Evolutionary conservation across 2,113 vertebrate species (phyloP).

Genomic region (Felis chaus): DNA sequence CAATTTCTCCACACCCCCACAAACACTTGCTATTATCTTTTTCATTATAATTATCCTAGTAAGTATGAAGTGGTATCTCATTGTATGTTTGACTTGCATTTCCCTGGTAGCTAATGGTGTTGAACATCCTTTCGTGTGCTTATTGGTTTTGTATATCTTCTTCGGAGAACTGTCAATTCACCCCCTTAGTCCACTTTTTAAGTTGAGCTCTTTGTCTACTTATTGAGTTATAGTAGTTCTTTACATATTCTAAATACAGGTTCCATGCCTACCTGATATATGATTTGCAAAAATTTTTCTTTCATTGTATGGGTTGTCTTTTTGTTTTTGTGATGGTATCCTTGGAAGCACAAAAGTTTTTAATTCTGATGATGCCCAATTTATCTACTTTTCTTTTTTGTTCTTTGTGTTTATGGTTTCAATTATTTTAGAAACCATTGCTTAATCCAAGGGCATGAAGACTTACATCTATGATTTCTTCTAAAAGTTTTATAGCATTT

Average conservation of each 20-base stretch:
- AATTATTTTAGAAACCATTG: conserved; percentile 37
- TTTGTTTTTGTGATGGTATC: conserved; percentile 3
- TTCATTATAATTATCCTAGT: background rate
- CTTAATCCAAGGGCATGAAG: background rate
- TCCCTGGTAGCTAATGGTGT: background rate
- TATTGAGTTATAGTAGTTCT: background rate
- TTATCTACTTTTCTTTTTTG: background rate
- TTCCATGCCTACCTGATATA: background rate
- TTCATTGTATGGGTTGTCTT: background rate
- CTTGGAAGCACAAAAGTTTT: background rate
- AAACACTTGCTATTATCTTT: background rate
- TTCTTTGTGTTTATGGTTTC: background rate
- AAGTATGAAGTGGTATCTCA: background rate
- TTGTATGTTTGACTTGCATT: background rate
- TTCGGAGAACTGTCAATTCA: background rate
- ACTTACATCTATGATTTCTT: background rate
- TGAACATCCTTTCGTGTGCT: background rate
- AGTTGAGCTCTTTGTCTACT: background rate
- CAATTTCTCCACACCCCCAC: background rate
- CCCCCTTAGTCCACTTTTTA: background rate
- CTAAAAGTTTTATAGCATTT: background rate
- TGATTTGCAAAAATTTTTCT: background rate
- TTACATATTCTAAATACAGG: background rate
- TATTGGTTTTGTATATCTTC: background rate
- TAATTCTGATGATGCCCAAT: background rate